Base-by-base conservation (phyloP, 2,797 vertebrate genomes). In the Momotus momota region DNA sequence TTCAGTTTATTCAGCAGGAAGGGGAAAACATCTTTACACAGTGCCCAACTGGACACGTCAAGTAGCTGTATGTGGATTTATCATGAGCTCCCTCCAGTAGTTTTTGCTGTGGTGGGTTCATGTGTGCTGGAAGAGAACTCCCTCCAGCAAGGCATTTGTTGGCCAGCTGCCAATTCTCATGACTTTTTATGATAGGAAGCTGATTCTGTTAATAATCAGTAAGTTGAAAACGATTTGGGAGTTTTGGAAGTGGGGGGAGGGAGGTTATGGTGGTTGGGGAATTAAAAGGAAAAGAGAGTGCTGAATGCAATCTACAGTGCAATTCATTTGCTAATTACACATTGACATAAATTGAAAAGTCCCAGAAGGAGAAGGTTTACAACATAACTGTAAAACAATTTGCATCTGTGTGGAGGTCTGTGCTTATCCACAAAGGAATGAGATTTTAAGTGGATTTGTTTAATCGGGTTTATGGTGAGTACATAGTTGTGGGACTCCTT, bases 301-400 rank as follows among this genome's bases (percentile, higher is more conserved):
- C 62, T 83, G 93, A 90, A 92, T 90, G 81, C 70, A 82, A 80
- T 94, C 92, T 92, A 17, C 78, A 66, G 90, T 60, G 90, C 90
- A 80, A 96, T 95, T 97, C 93, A 95, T 90, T 96, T 97, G 94
- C 93, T 97, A 93, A 95, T 97, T 95, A 88, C 83, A 73, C 90
- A 80, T 64, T 93, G 95, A 93, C 94, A 96, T 95, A 86, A 92
- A 96, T 64, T 94, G 90, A 79, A 96, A 94, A 87, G 94, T 70
- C 88, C 95, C 93, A 86, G 90, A 92, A 96, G 94, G 77, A 84
- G 73, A 67, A 75, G 54, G 60, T 92, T 96, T 96, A 55, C 83
- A 82, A 62, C 81, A 55, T 86, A 93, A 93, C 94, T 92, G 92
- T 88, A 88, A 94, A 97, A 96, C 93, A 94, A 70, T 96, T 96